These are phyloP conservation scores for Hedya salicella DNA, from an alignment of 2,888 invertebrate species.

Conservation along the genomic window DNA sequence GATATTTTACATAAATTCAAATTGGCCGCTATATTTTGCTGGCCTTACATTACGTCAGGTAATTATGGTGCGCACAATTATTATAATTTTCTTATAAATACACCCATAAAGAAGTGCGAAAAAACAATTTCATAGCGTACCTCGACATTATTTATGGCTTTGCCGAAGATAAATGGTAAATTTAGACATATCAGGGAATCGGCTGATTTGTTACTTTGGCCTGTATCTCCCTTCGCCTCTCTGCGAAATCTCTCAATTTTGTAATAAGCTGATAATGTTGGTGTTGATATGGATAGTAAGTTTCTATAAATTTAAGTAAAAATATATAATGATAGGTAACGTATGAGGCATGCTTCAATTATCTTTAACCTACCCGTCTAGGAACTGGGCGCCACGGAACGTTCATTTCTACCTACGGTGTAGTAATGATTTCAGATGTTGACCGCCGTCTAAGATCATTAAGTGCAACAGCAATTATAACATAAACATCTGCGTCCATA, in stretches of 20 bases:
- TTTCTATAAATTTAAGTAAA: too few species aligned
- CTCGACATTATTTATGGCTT: conserved; percentile 75
- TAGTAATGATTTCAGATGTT: conserved; percentile 44
- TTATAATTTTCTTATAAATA: conserved; percentile 84
- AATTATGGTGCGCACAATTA: conserved; percentile 80
- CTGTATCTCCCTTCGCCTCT: not conserved
- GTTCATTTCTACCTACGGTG: conserved; percentile 32
- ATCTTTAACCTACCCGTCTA: conserved; percentile 32
- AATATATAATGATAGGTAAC: not conserved
- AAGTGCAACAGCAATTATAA: conserved; percentile 74
- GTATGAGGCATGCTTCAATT: conserved; percentile 18
- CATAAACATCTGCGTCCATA: conserved; percentile 76
- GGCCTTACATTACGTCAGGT: conserved; percentile 79
- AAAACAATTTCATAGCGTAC: conserved; percentile 76
- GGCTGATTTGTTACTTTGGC: conserved; percentile 28
- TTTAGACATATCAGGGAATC: conserved; percentile 50
- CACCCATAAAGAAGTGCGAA: conserved; percentile 81
- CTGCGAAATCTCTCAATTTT: not conserved
- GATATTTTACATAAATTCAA: conserved; percentile 83
- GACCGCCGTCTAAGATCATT: conserved; percentile 73
- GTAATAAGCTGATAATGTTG: not conserved
- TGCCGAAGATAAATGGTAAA: conserved; percentile 63
- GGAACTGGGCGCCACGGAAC: conserved; percentile 28
- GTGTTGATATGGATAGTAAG: too few species aligned
- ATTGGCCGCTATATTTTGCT: conserved; percentile 76